Evolutionary conservation across 2,797 vertebrate species (phyloP).

Genomic region (Acridotheres tristis): DNA sequence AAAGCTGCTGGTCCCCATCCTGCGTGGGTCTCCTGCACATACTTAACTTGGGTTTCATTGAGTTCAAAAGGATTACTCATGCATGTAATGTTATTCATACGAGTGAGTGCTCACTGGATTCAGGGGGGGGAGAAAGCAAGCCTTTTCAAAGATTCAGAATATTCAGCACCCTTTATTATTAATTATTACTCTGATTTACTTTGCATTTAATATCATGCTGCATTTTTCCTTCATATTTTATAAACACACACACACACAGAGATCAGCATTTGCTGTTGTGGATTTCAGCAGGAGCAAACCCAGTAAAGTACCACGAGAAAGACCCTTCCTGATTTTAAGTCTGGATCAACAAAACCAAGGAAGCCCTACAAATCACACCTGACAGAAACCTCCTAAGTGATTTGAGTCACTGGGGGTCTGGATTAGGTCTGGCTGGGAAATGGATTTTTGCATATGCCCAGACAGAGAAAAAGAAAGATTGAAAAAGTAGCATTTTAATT

Average conservation of each 20-base stretch:
- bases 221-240: neutral
- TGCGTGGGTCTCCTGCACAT: neutral
- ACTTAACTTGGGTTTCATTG: conserved; percentile 41
- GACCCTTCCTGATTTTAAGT: neutral
- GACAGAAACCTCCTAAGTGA: neutral
- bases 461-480: neutral
- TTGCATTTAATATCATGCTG: conserved; percentile 16
- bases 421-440: neutral
- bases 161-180: conserved; percentile 34
- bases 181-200: conserved; percentile 43
- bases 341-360: neutral
- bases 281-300: neutral
- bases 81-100: conserved; percentile 50
- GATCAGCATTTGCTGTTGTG: neutral
- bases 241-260: neutral
- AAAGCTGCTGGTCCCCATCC: neutral
- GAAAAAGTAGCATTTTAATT: neutral
- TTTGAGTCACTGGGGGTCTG: neutral
- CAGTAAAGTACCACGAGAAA: neutral
- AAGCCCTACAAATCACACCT: neutral
- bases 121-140: neutral
- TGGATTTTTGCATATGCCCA: neutral
- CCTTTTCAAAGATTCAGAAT: conserved; percentile 41
- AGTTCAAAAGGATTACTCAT: conserved; percentile 58
- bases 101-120: conserved; percentile 48